Evolutionary conservation across 2,797 vertebrate species (phyloP), one percentile per base, ranked within the genome.

Genomic region (Dendrocincla tyrannina): DNA sequence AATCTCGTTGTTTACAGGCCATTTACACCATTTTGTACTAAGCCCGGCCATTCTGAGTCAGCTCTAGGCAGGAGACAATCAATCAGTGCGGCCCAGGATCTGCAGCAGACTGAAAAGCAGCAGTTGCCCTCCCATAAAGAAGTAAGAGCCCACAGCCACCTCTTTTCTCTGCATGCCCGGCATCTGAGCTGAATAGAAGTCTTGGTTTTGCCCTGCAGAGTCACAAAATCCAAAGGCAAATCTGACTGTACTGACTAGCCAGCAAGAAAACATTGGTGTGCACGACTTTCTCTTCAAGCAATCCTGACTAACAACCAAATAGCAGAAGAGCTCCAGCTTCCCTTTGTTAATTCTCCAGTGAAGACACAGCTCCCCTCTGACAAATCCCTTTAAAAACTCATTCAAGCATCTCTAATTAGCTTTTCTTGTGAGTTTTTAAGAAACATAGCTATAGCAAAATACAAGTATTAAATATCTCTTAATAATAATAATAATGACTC

Each of bases 21-120:
- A 77, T 96, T 96, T 93, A 66, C 84, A 93, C 63, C 59, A 66
- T 62, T 95, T 88, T 59, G 30, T 76, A 25, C 52, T 56, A 87
- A 87, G 67, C 22, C n/a, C 69, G 63, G 55, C 39, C 41, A 27
- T 84, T 93, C 77, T 59, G 73, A 90, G 69, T 44, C 76, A 73
- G 75, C 7, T 3, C 30, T 47, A 39, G 56, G 64, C 75, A 91
- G 63, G 49, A 89, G 47, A 81, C 49, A 68, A 75, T 93, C 88
- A 91, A 44, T 91, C 87, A 77, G 52, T 1, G 2, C 33, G 72
- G 56, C 52, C 42, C 37, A 15, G 56, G 62, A 89, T 60, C 33
- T 60, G 64, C 47, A 58, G 70, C 70, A 67, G 59, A 42, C 52
- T 72, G 35, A 81, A 80, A 80, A 75, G 60, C 1, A 6, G 50